A percentile compares a stretch with the other conserved stretches of the same genome.
Conservation (phyloP, 2,113 vertebrate species). For the Actenoides lindsayi region DNA sequence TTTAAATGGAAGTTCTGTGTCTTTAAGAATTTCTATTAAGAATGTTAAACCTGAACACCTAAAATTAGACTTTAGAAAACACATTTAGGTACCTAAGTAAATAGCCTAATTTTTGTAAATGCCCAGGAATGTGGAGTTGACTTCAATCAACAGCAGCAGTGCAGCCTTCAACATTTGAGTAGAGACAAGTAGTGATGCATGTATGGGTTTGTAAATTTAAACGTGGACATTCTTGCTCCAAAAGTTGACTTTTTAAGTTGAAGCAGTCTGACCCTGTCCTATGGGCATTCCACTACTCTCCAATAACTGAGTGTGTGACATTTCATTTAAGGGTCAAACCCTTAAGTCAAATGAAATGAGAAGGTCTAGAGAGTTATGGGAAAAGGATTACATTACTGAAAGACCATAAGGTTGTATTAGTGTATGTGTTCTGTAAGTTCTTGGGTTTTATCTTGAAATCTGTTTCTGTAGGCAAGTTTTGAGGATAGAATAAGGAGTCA, state of each 20-base stretch:
- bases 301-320: not conserved
- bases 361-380: not conserved
- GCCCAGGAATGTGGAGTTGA: not conserved
- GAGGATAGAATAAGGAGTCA: not conserved
- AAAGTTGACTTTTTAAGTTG: not conserved
- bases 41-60: not conserved
- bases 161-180: not conserved
- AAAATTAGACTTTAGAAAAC: not conserved
- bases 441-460: not conserved
- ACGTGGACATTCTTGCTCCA: not conserved
- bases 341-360: conserved; percentile 13
- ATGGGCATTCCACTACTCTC: not conserved
- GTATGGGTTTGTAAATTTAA: not conserved
- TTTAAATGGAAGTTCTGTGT: not conserved
- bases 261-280: not conserved
- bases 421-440: not conserved
- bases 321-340: not conserved
- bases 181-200: fast-evolving
- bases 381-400: not conserved
- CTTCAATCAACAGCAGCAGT: not conserved
- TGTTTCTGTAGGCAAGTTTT: not conserved
- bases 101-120: not conserved
- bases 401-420: not conserved
- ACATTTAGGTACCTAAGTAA: not conserved
- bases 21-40: not conserved